phyloP scores from a whole-genome alignment of 2,888 invertebrate species.

The Fragum whitleyi region DNA sequence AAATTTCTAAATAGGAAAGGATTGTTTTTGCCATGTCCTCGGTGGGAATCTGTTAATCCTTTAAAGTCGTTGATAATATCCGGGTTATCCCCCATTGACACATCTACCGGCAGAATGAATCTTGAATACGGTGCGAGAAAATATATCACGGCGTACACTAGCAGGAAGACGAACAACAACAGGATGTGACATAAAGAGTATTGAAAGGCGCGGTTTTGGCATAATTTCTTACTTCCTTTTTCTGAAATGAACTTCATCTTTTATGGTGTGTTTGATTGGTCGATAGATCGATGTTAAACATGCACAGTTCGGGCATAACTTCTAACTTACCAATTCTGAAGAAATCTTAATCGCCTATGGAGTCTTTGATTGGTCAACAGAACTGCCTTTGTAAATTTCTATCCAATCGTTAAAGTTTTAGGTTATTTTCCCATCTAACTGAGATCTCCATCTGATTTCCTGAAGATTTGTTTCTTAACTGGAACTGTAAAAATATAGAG shows the following conservation, averaged over 20 bases:
- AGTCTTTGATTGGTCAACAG: neutral
- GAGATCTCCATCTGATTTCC: no score
- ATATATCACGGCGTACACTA: neutral
- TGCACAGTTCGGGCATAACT: no score
- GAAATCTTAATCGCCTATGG: no score
- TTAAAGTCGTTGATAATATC: slow-evolving; percentile 5
- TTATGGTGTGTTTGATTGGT: neutral
- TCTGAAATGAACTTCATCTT: neutral
- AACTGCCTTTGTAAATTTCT: no score
- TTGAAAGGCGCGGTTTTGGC: slow-evolving; percentile 5
- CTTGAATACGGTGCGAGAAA: slow-evolving; percentile 6
- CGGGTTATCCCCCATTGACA: slow-evolving; percentile 22
- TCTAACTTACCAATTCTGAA: no score
- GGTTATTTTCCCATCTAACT: no score
- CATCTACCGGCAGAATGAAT: neutral
- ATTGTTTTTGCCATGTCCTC: neutral
- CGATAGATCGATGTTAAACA: neutral
- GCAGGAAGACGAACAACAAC: slow-evolving; percentile 10
- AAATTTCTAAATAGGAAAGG: neutral
- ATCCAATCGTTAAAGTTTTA: no score
- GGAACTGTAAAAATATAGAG: no score
- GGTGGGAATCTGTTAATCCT: neutral
- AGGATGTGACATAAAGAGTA: slow-evolving; percentile 22
- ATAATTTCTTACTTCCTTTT: neutral
- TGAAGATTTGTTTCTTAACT: no score